Base-by-base conservation (phyloP, 2,888 invertebrate genomes). In the Tetragonisca angustula region DNA sequence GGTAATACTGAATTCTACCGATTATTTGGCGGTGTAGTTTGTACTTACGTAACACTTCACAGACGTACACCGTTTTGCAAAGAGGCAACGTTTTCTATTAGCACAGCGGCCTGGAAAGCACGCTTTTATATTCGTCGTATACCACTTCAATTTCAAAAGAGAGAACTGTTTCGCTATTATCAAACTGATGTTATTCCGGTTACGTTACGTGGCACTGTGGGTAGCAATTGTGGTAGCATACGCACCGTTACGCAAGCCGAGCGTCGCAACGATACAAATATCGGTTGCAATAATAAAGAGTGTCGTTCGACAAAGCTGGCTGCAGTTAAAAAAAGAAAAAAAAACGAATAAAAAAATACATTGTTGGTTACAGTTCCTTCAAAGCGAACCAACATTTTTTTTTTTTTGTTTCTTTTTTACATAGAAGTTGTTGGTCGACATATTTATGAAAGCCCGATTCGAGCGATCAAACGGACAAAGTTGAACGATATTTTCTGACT, bases 11-110 rank as follows among this genome's bases (percentile, higher is more conserved):
- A 75, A 81, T 82, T 75, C 67, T 68, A 62, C 67, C 81, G 36
- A 81, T 81, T 81, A 75, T 81, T 67, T 75, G 71, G 43, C 24
- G 36, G 49, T 75, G 81, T 62, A n/a, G 65, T 11, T 36, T 9
- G 56, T 9, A 43, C 43, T 82, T 71, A 71, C 68, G 69, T 81
- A 81, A 81, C 69, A 54, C 68, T 11, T 61, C 15, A 27, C 32
- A 62, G 72, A 32, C 24, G 13, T 36, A n/a, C 43, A 9, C 36
- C 36, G 36, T 36, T 54, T 19, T n/a, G 24, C 15, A 52, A 17
- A 50, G n/a, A 49, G n/a, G 27, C 49, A 11, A 65, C 36, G 32
- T 56, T 64, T 27, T 56, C 74, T 74, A 70, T 79, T 61, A 52
- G 17, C 0, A 11, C 9, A 11, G 2, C 6, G 9, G 0, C 9